A percentile compares a stretch with the other conserved stretches of the same genome.
Evolutionary conservation across 1,140 invertebrate genomes (phyloP).

Genomic region (Atta texana): DNA sequence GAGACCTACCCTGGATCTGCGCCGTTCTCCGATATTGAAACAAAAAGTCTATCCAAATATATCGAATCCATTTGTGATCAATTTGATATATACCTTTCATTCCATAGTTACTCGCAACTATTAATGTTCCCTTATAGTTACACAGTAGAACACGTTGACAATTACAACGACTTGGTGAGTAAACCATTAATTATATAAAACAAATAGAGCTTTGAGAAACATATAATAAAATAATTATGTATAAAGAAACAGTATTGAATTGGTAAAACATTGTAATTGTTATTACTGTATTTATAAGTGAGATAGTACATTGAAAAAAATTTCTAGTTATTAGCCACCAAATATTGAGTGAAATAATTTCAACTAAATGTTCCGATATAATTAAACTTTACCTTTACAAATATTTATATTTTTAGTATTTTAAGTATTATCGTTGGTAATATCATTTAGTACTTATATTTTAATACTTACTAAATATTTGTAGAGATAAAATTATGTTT

Average conservation of each 20-base stretch:
- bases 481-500: too few species aligned
- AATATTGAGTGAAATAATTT: background rate
- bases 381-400: too few species aligned
- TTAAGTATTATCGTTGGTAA: too few species aligned
- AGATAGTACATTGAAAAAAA: background rate
- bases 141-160: background rate
- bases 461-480: too few species aligned
- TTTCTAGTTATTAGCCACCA: background rate
- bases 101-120: background rate
- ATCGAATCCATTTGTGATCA: background rate
- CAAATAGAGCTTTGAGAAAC: background rate
- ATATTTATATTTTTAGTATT: too few species aligned
- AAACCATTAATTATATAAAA: background rate
- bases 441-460: too few species aligned
- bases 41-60: background rate
- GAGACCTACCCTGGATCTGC: background rate
- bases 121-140: slow-evolving; percentile 2
- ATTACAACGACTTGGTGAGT: background rate
- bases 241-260: background rate
- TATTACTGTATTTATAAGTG: background rate
- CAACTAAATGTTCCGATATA: too few species aligned
- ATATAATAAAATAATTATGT: background rate
- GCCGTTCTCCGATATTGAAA: background rate
- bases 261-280: background rate
- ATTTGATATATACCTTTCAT: background rate